Evolutionary conservation across 2,797 vertebrate genomes (phyloP).

Genomic region (Balearica regulorum): DNA sequence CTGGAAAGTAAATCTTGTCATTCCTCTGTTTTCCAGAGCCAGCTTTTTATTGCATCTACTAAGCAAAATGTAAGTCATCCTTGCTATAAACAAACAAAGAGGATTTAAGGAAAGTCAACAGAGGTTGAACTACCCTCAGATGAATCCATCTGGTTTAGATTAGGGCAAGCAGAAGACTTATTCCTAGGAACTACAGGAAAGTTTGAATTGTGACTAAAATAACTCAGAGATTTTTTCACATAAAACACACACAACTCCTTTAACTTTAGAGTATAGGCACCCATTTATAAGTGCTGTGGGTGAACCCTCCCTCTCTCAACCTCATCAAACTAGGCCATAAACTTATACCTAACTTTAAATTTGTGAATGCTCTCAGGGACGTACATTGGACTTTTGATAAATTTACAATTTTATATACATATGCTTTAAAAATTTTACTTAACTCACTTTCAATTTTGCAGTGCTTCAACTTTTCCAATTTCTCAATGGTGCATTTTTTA

Average conservation of each 20-base stretch:
- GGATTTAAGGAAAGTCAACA: slow-evolving; percentile 25
- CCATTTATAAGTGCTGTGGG: background rate
- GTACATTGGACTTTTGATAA: background rate
- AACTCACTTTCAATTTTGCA: background rate
- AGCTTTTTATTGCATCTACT: slow-evolving; percentile 19
- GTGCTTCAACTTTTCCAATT: background rate
- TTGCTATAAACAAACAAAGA: slow-evolving; percentile 16
- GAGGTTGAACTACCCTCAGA: background rate
- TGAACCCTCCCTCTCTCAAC: background rate
- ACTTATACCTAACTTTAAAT: background rate
- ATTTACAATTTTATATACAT: background rate
- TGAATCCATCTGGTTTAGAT: slow-evolving; percentile 32
- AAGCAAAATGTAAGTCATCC: slow-evolving; percentile 19
- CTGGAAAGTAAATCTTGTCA: slow-evolving; percentile 12
- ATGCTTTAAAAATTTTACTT: background rate
- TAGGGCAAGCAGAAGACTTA: background rate
- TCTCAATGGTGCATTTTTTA: background rate
- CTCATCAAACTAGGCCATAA: background rate
- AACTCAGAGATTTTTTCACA: background rate
- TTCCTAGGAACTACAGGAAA: background rate
- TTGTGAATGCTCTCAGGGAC: background rate
- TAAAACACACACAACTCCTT: background rate
- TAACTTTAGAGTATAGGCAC: background rate
- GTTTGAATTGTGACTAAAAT: background rate
- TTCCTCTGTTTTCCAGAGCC: slow-evolving; percentile 6